Percentiles rank a stretch among this genome's conserved stretches.
Evolutionary conservation across 2,113 vertebrate species (phyloP).

Genomic region (Microcebus tavaratra): DNA sequence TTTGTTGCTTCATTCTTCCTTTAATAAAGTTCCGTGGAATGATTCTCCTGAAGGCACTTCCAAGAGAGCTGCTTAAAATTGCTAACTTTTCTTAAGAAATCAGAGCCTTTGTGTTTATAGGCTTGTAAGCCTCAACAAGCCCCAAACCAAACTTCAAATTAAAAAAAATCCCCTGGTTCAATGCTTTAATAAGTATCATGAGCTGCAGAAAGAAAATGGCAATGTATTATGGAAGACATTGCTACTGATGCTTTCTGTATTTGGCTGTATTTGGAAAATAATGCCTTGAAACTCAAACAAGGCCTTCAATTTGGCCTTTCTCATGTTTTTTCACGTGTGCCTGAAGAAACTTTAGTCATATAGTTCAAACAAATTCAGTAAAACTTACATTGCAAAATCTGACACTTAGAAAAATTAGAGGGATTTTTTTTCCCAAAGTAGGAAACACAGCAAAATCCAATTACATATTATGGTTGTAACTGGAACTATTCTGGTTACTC

Average conservation of each 20-base stretch:
- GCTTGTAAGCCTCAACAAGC: not conserved
- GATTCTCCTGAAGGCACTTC: not conserved
- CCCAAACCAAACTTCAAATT: not conserved
- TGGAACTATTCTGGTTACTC: not conserved
- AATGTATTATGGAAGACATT: not conserved
- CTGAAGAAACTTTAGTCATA: not conserved
- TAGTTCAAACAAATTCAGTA: not conserved
- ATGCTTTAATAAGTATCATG: not conserved
- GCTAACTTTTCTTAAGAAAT: not conserved
- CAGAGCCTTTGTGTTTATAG: not conserved
- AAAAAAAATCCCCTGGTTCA: not conserved
- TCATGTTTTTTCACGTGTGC: not conserved
- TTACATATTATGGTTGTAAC: constrained; percentile 46
- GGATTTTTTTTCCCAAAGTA: not conserved
- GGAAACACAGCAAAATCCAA: constrained; percentile 41
- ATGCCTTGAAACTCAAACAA: not conserved
- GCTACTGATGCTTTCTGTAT: not conserved
- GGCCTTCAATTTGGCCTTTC: not conserved
- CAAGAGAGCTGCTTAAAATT: not conserved
- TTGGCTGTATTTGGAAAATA: not conserved
- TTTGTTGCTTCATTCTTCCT: not conserved
- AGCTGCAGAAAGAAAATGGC: not conserved
- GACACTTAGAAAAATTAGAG: not conserved
- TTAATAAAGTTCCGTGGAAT: not conserved
- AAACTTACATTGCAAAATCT: not conserved